Conservation (phyloP, 2,113 vertebrate genomes). For the Tylochromis polylepis region DNA sequence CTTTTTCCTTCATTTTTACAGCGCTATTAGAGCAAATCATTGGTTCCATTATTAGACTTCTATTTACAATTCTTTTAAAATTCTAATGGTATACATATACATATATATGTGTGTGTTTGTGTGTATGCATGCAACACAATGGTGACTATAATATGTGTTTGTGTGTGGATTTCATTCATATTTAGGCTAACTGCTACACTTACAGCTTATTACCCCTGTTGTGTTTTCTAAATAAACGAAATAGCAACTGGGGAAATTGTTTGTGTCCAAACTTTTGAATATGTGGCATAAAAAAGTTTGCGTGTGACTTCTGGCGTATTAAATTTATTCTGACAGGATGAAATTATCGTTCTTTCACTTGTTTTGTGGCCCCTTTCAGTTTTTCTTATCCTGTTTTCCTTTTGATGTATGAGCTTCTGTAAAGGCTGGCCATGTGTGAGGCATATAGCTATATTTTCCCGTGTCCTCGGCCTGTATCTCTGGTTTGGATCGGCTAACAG, state of each 20-base stretch:
- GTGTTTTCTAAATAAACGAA: not conserved
- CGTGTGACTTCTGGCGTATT: fast-evolving
- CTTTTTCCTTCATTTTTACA: too few relatives aligned
- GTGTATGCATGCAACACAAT: not conserved
- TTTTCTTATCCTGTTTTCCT: not conserved
- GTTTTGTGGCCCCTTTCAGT: not conserved
- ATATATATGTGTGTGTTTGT: not conserved
- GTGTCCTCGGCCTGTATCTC: not conserved
- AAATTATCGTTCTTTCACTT: not conserved
- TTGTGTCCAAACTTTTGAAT: not conserved
- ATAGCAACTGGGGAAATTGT: not conserved
- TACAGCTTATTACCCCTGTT: not conserved
- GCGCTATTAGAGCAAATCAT: too few relatives aligned
- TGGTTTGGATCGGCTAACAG: not conserved
- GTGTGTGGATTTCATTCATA: not conserved
- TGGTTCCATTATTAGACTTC: too few relatives aligned
- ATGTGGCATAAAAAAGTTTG: not conserved
- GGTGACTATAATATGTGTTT: not conserved
- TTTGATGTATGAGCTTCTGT: not conserved
- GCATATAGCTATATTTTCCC: not conserved
- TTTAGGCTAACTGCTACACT: not conserved
- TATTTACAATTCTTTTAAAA: not conserved
- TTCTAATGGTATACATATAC: not conserved
- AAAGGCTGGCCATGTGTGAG: not conserved
- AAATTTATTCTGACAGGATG: not conserved